Conservation (phyloP, 2,797 vertebrate genomes). For the Acanthurus tractus region DNA sequence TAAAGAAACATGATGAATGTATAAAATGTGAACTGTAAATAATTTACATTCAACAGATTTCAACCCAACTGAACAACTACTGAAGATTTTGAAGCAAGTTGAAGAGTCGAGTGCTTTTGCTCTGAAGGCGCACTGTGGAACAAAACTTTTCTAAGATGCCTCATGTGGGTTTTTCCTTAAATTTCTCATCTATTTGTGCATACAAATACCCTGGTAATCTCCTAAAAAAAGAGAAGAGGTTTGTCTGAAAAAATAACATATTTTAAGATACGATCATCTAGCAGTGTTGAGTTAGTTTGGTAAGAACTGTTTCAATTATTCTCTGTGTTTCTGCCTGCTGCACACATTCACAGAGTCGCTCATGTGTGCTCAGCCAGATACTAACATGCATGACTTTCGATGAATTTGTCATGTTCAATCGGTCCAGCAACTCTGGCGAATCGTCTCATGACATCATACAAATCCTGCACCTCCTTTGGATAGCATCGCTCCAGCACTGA, state of each 20-base stretch:
- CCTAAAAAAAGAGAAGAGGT: background rate
- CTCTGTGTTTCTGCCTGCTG: constrained; percentile 11
- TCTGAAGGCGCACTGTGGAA: background rate
- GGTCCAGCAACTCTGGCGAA: constrained; percentile 95
- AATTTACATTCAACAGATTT: background rate
- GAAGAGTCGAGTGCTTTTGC: background rate
- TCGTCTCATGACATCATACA: constrained; percentile 94
- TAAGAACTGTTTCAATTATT: background rate
- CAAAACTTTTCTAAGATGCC: background rate
- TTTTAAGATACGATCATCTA: background rate
- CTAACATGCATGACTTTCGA: constrained; percentile 96
- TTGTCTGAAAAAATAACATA: constrained; percentile 9
- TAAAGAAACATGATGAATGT: background rate
- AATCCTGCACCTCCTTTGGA: constrained; percentile 96
- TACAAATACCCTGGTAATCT: background rate
- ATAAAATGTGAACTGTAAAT: background rate
- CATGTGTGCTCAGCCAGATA: constrained; percentile 52
- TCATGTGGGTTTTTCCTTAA: background rate
- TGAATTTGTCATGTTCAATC: constrained; percentile 96
- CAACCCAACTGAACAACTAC: background rate
- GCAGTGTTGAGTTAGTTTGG: background rate
- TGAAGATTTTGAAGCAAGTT: background rate
- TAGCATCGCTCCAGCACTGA: constrained; percentile 94
- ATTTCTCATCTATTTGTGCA: background rate
- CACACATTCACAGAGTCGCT: constrained; percentile 2